Base-by-base conservation (phyloP, 1,140 invertebrate genomes). In the Drusus annulatus region DNA sequence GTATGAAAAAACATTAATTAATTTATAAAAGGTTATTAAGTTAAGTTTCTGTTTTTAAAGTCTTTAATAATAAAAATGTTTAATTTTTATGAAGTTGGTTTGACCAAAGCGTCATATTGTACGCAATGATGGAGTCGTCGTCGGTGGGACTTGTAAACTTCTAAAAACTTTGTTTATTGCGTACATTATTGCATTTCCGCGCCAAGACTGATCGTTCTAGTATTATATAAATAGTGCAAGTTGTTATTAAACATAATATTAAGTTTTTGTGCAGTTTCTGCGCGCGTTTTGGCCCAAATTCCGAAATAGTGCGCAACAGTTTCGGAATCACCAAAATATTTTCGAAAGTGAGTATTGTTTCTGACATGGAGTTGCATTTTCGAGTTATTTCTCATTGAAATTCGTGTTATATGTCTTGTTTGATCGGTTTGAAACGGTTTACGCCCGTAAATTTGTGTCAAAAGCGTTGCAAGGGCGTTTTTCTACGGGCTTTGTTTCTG, bases 271-370 rank as follows among this genome's bases (percentile, higher is more conserved):
- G 16, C 10, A 25, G 25, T 52, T 74, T 54, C 4, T 21, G 69
- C 51, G 50, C 15, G 52, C 28, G 69, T 54, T 54, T 54, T 28
- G 17, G 50, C 15, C 19, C 10, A 71, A 60, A 60, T 52, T 60
- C 68, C 31, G 28, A 62, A 79, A 71, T 60, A 65, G 65, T 60
- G 65, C 78, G 65, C 69, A 45, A 73, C 78, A 79, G 52, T 79
- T 71, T 89, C 87, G 88, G 85, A 88, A 88, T 86, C 88, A 89
- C 88, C 89, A 89, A 88, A 89, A 90, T 89, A 90, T 89, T 90
- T 90, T 89, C 88, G 89, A 90, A 90, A 90, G 89, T 90, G 78
- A 79, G 78, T 78, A 71, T 58, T 54, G 45, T 73, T 51, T 25
- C 23, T 19, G 54, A 73, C 51, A 74, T 28, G 50, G 50, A 56